phyloP scores from a whole-genome alignment of 2,888 invertebrate genomes.

The Sarcophaga caerulescens region DNA sequence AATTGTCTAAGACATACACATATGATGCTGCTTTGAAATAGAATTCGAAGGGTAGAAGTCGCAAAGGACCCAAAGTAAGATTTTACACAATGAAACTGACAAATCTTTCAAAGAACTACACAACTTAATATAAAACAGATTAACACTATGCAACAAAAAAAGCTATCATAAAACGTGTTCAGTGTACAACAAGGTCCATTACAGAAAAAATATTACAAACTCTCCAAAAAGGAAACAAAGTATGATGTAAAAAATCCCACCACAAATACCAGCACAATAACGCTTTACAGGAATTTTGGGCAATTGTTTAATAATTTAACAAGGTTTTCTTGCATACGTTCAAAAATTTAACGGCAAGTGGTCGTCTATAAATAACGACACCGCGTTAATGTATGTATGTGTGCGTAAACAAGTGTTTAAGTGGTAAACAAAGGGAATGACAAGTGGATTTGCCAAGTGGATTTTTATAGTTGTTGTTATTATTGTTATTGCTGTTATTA shows the following conservation, averaged over 20 bases:
- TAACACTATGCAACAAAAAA: too few relatives aligned
- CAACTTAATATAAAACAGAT: too few relatives aligned
- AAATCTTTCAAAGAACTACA: too few relatives aligned
- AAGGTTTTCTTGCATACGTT: conserved; percentile 7
- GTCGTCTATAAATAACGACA: conserved; percentile 15
- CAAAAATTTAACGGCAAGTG: neutral
- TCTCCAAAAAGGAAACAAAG: neutral
- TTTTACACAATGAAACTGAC: too few relatives aligned
- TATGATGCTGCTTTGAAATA: too few relatives aligned
- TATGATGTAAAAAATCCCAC: neutral
- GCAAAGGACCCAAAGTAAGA: too few relatives aligned
- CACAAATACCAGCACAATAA: conserved; percentile 8
- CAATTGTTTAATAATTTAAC: conserved; percentile 17
- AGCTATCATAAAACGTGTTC: too few relatives aligned
- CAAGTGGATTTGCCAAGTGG: conserved; percentile 29
- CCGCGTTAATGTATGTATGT: too few relatives aligned
- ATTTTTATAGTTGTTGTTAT: conserved; percentile 18
- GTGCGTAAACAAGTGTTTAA: neutral
- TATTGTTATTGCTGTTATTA: neutral
- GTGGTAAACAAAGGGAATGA: conserved; percentile 15
- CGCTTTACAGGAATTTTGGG: conserved; percentile 24
- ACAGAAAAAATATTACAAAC: neutral
- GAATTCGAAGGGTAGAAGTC: too few relatives aligned
- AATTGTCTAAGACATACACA: too few relatives aligned
- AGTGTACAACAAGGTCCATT: neutral